A percentile compares a stretch with the other conserved stretches of the same genome.
Evolutionary conservation across 2,113 vertebrate species (phyloP).

Genomic region (Cephalophus harveyi): DNA sequence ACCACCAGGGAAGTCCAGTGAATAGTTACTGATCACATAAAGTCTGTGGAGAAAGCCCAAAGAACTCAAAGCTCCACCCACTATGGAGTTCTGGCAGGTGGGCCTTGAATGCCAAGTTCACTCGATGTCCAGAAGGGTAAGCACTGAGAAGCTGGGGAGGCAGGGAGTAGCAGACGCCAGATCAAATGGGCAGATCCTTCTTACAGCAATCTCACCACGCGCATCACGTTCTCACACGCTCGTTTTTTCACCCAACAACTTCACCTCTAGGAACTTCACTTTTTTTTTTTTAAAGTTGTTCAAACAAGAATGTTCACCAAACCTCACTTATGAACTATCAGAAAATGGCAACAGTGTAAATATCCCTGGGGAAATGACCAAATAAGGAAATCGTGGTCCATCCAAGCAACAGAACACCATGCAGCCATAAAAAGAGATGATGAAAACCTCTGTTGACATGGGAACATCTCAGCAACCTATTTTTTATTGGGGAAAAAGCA

Average conservation of each 20-base stretch:
- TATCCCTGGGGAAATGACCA: neutral
- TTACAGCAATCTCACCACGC: rapidly evolving
- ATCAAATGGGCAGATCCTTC: neutral
- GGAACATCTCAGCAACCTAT: neutral
- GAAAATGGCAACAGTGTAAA: neutral
- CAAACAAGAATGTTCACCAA: neutral
- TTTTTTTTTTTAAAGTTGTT: neutral
- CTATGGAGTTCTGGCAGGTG: neutral
- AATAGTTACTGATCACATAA: neutral
- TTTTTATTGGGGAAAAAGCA: neutral
- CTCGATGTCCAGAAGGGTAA: neutral
- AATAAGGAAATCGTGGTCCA: neutral
- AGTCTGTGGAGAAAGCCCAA: neutral
- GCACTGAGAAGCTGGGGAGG: neutral
- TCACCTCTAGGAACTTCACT: neutral
- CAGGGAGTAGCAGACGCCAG: neutral
- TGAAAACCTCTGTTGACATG: neutral
- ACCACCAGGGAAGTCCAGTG: neutral
- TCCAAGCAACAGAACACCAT: neutral
- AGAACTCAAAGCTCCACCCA: neutral
- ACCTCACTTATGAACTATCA: neutral
- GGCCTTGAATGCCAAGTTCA: neutral
- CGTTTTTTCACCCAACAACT: neutral
- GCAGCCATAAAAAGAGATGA: neutral
- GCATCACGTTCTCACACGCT: rapidly evolving